Evolutionary conservation across 2,888 invertebrate genomes (phyloP), one percentile per base, ranked within the genome.

Genomic region (Malacosoma neustria): DNA sequence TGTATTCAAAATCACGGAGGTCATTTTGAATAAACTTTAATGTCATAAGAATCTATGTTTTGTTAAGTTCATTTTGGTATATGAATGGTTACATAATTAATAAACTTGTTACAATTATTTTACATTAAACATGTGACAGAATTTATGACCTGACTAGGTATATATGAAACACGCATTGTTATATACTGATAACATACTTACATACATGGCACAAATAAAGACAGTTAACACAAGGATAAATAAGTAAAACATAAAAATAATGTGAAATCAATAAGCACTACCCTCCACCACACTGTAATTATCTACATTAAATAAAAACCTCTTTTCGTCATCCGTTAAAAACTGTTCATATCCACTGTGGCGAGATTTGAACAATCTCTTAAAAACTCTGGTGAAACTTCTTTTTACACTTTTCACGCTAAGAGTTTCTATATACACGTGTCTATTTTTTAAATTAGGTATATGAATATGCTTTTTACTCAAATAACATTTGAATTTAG

Each of bases 271-370:
- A 22, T 22, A 22, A 22, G 22, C 5, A 7, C 22, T 22, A 45
- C 66, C 74, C 71, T 79, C 81, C 72, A 82, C 80, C 72, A 70
- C 48, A 50, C 49, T 57, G 41, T 46, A 48, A 39, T 45, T 53
- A 50, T 73, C 70, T 46, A 59, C 42, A 44, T 44, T 36, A 46
- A 50, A 47, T 39, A 60, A 54, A 46, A 86, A 91, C 90, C 91
- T 91, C 75, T 88, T 88, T 60, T 93, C 92, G 55, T 93, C 92
- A 14, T 92, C 92, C 2, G 90, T 87, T 31, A 90, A 71, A 64
- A 92, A 88, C 52, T 87, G 84, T 48, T 86, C 82, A 62, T 92
- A 93, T 29, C 90, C 90, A 55, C 76, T 80, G 41, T 70, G 68
- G 47, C 85, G 88, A 4, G 87, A 65, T 36, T 62, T 73, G 38